Base-by-base conservation (phyloP, 2,113 vertebrate genomes). In the Puffinus mauretanicus region DNA sequence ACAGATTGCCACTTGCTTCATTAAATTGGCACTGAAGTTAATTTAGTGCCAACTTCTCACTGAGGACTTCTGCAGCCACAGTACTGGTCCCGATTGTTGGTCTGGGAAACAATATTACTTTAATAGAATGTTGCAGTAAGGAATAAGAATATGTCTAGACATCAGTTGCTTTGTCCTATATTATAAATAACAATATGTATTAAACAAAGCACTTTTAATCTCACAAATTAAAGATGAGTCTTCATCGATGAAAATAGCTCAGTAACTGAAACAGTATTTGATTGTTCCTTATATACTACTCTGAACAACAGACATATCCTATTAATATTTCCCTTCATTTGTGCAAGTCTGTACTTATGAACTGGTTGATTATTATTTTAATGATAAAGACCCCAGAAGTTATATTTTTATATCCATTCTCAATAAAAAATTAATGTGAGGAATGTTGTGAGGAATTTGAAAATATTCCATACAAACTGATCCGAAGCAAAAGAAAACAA, bases 1-100 rank as follows among this genome's bases (percentile, higher is more conserved):
- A 90, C 62, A 95, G 80, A 90, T 58, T 94, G 54, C 16, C 57
- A 75, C 30, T 94, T 44, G 47, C 60, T 97, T 82, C 64, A 62
- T 96, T 94, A 93, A 81, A 66, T 26, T 83, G 29, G 2, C 26
- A 51, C 13, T 38, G 62, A 90, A 82, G 2, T 62, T 73, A 70
- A 34, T 88, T 92, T 70, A 46, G 11, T 57, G 26, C 10, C 22
- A 86, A 2, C 22, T 90, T 87, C 49, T 88, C 75, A 73, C 25
- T n/a, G 25, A 86, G 38, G 49, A 78, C 20, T 77, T 90, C 60
- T 70, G 18, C 46, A 70, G 30, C 8, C 40, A 42, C 3, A 61
- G 6, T 42, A 54, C 22, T 82, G 57, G 34, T 14, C 13, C 70
- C 77, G 29, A 71, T 49, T 82, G 13, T 20, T 86, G 42, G 5